Base-by-base conservation (phyloP, 2,888 invertebrate genomes). In the Dioctria rufipes region DNA sequence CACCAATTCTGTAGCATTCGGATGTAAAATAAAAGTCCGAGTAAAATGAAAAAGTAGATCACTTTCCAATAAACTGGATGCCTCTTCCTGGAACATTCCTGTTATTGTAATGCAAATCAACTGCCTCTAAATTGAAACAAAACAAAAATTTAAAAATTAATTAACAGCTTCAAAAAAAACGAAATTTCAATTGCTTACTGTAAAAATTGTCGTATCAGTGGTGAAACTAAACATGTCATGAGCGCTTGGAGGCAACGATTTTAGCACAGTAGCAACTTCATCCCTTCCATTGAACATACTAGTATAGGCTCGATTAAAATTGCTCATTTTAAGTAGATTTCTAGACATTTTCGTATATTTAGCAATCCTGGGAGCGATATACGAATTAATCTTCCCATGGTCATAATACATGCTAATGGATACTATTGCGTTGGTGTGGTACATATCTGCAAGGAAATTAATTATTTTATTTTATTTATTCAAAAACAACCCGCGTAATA, bases 201-300 rank as follows among this genome's bases (percentile, higher is more conserved):
- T 82, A 37, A 78, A 80, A 39, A 65, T 49, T 2, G 78, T 71
- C 9, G 79, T 63, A 67, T 83, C 83, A 1, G 78, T 81, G 5
- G 82, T 83, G 78, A 83, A 83, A 60, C 81, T 81, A 37, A 46
- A 75, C 40, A 83, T 77, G 80, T 83, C 83, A 63, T 83, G 83
- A 46, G 83, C 82, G 11, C 80, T 82, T 78, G 46, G n/a, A 4
- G 81, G 81, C 13, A 82, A 58, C 5, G 58, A 13, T 54, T 78
- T 78, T 37, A 82, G 78, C 4, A 81, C 39, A 25, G 49, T 39
- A n/a, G 9, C 25, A 78, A 83, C 80, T 9, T 79, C 51, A 3
- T 81, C 80, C 6, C 49, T 43, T 6, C 81, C 82, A 58, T 46
- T 67, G 46, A 43, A 58, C 11, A 81, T 9, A 37, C 79, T 78